A percentile compares a stretch with the other conserved stretches of the same genome.
These are phyloP conservation scores for Hyphantria cunea DNA, from an alignment of 1,140 invertebrate species.

Conservation along the genomic window DNA sequence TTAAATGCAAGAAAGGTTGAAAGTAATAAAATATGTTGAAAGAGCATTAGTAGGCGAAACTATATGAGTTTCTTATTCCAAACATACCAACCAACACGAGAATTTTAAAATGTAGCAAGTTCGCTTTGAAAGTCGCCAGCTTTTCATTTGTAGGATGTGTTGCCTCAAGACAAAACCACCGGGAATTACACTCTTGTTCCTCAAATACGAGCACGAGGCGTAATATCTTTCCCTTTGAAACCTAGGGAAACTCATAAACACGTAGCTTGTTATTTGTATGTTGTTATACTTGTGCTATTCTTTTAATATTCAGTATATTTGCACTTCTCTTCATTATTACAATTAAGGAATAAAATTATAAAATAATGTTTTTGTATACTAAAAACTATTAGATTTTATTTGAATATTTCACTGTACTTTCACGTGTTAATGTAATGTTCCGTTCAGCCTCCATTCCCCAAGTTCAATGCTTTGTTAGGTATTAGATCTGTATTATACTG, in stretches of 20 bases:
- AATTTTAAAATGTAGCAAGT: conserved; percentile 65
- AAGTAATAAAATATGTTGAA: conserved; percentile 34
- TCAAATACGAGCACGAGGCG: conserved; percentile 64
- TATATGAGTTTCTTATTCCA: conserved; percentile 41
- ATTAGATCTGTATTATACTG: conserved; percentile 29
- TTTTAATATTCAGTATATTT: conserved; percentile 42
- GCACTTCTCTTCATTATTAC: conserved; percentile 16
- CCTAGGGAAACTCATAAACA: conserved; percentile 65
- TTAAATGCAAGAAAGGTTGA: conserved; percentile 20
- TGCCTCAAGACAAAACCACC: conserved; percentile 74
- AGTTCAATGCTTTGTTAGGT: conserved; percentile 10
- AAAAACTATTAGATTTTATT: too few relatives aligned
- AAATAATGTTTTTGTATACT: too few relatives aligned
- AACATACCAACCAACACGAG: conserved; percentile 41
- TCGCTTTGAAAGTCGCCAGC: conserved; percentile 60
- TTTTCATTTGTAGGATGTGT: conserved; percentile 69
- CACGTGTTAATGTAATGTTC: background rate
- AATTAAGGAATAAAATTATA: background rate
- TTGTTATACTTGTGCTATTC: conserved; percentile 46
- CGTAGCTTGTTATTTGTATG: conserved; percentile 48
- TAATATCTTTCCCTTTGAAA: conserved; percentile 73
- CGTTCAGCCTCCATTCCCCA: conserved; percentile 5
- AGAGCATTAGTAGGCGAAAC: conserved; percentile 40
- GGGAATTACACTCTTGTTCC: conserved; percentile 67
- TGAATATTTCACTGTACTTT: too few relatives aligned